Conservation (phyloP, 2,113 vertebrate species). For the Macheiramphus alcinus region DNA sequence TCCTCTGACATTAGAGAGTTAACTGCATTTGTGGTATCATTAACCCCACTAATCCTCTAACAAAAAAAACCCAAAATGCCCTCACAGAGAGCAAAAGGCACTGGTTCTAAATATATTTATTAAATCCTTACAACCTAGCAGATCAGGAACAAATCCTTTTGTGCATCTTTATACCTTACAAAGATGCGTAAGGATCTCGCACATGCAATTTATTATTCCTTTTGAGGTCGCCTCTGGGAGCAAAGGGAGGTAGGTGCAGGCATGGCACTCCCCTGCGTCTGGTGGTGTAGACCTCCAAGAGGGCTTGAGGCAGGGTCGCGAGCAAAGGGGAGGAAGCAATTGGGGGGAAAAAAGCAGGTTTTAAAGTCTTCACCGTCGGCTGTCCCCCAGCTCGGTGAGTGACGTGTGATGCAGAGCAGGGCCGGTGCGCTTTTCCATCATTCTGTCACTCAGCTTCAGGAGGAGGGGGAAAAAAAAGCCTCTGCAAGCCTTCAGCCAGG, state of each 20-base stretch:
- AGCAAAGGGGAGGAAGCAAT: background rate
- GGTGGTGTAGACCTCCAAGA: background rate
- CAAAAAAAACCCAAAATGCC: background rate
- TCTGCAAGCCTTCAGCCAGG: background rate
- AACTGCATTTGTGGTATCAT: background rate
- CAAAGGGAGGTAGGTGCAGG: background rate
- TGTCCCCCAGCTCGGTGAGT: background rate
- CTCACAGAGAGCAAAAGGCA: background rate
- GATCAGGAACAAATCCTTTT: background rate
- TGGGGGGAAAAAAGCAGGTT: background rate
- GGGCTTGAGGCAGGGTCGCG: accelerated
- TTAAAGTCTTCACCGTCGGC: background rate
- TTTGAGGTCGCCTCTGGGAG: background rate
- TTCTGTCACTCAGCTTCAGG: background rate
- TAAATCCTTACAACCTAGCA: background rate
- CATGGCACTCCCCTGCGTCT: background rate
- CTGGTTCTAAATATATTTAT: background rate
- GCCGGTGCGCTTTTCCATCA: background rate
- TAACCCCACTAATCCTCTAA: background rate
- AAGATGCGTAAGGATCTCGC: background rate
- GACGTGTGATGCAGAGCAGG: background rate
- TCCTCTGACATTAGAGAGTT: background rate
- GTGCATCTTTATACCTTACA: background rate
- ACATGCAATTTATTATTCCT: background rate
- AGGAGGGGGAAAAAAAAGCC: accelerated